Conservation (phyloP, 2,113 vertebrate species). For the Nanger granti region DNA sequence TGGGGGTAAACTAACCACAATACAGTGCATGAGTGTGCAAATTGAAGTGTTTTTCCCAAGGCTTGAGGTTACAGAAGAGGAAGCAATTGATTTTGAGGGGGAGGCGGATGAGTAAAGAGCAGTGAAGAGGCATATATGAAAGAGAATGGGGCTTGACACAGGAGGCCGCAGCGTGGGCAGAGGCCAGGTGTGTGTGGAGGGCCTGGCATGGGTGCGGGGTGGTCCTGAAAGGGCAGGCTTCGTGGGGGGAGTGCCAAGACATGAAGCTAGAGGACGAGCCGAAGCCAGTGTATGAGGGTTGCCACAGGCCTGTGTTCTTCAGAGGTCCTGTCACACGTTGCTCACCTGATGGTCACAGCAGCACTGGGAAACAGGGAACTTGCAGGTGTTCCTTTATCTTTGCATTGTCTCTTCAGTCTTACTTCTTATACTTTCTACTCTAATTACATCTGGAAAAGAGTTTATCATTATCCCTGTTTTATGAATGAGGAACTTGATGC, state of each 20-base stretch:
- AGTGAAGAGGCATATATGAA: neutral
- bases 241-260: neutral
- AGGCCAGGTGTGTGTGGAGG: neutral
- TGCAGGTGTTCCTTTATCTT: neutral
- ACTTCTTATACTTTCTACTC: neutral
- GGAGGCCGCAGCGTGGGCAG: neutral
- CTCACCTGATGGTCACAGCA: neutral
- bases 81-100: neutral
- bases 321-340: neutral
- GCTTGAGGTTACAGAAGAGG: conserved; percentile 11
- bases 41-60: neutral
- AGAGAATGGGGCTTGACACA: neutral
- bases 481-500: neutral
- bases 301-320: neutral
- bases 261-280: rapidly evolving
- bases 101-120: neutral
- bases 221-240: neutral
- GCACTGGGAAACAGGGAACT: neutral
- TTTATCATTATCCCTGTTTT: neutral
- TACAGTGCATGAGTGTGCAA: neutral
- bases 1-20: neutral
- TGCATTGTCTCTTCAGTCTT: neutral
- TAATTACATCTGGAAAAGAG: neutral
- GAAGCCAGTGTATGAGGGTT: neutral
- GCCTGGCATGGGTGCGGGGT: neutral